Base-by-base conservation (phyloP, 2,797 vertebrate genomes). In the Sorex maritimensis region DNA sequence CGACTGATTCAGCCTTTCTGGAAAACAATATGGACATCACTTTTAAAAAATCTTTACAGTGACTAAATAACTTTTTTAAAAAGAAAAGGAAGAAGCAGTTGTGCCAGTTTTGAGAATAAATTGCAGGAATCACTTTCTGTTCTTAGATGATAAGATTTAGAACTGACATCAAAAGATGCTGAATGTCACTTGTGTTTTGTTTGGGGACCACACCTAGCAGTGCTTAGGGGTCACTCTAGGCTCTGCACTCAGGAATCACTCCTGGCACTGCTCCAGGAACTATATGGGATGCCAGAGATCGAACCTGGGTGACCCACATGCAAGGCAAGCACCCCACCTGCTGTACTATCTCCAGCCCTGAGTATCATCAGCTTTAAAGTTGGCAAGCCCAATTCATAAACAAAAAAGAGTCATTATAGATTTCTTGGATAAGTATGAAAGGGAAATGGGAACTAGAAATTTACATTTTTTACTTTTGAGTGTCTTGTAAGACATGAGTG, bases 71-170 rank as follows among this genome's bases (percentile, higher is more conserved):
- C 7, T 44, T 44, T 44, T 44, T 44, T 44, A 44, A 44, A 7
- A 44, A 44, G 41, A 44, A 44, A 44, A 44, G 41, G 13, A 13
- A 55, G 14, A 55, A 55, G 13, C 80, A 72, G 78, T 94, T 96
- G 58, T 89, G 65, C 83, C 86, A 52, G 65, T 93, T 94, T 93
- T 92, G 78, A 94, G 90, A 96, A 75, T 79, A 93, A 38, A 28
- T 93, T 92, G 30, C 93, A 92, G 72, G 80, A 93, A 82, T 90
- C 49, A 71, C 90, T 96, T 92, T 41, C 38, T 90, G n/a, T 94
- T 92, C 68, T 90, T 91, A 49, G 55, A 61, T 3, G 5, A 21
- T 63, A 67, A 61, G 34, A 84, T 93, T 95, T 92, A 92, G 86
- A 86, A 94, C 82, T 85, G 91, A 67, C 61, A 55, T 92, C 82